phyloP scores from a whole-genome alignment of 2,888 invertebrate species.

The Agriopis aurantiaria region DNA sequence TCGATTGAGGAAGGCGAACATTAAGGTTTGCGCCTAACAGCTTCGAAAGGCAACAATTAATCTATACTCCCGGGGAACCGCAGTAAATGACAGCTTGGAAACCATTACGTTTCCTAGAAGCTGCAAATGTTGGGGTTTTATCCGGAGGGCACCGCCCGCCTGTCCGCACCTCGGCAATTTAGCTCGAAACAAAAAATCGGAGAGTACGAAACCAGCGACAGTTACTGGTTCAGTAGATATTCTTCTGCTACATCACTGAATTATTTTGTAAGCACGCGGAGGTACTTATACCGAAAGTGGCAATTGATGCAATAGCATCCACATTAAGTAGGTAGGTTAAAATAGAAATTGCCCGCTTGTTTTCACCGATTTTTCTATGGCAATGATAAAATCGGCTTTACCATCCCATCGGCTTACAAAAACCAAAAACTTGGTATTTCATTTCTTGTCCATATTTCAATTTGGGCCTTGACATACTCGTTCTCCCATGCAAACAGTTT shows the following conservation, averaged over 20 bases:
- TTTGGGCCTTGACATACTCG: no score
- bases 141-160: constrained; percentile 42
- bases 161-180: constrained; percentile 56
- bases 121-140: constrained; percentile 50
- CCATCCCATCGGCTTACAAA: no score
- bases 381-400: no score
- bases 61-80: constrained; percentile 57
- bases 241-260: neutral
- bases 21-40: constrained; percentile 60
- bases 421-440: no score
- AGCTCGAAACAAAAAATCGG: constrained; percentile 51
- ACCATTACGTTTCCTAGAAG: constrained; percentile 63
- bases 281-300: no score
- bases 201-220: constrained; percentile 30
- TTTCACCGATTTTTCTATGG: no score
- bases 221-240: constrained; percentile 39
- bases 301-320: no score
- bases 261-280: neutral
- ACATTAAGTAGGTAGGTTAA: no score
- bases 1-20: constrained; percentile 65
- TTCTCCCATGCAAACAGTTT: no score
- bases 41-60: constrained; percentile 63
- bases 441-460: no score
- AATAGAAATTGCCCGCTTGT: no score
- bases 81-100: constrained; percentile 61